Evolutionary conservation across 2,888 invertebrate genomes (phyloP), one percentile per base, ranked within the genome.

Genomic region (Latheticus oryzae): DNA sequence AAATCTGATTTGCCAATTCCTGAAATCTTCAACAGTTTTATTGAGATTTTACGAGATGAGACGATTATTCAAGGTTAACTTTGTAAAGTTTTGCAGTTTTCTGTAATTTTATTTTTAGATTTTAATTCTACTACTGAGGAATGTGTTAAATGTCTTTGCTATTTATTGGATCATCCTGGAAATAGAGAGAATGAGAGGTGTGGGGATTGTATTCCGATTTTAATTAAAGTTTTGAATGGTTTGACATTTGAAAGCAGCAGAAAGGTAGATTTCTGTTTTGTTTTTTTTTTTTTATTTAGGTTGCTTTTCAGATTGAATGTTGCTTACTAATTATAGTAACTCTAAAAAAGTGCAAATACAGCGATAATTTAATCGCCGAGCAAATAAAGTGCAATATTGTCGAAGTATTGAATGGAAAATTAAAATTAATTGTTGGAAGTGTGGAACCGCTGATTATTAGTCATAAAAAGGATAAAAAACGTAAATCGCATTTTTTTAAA

Each of bases 1-100:
- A 69, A 71, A 45, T 76, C 76, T 0, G 78, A 78, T 58, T 53
- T 78, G 40, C 78, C 78, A 0, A 63, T 76, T 7, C 67, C 64
- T 3, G 72, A 73, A 35, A 74, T 77, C 5, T 74, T 69, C 50
- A 62, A 69, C 19, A 70, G 66, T 40, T 69, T 78, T 33, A 65
- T 74, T 3, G 68, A 68, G 35, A 61, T 72, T 15, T 62, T 74
- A 16, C 62, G 68, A 19, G 61, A 69, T 8, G 61, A 69, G 35
- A 60, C 67, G 3, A 57, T 66, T 23, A 56, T 64, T 5, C 60
- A 66, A 59, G 69, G 69, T n/a, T 68, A 60, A 11, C 15, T 7
- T n/a, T n/a, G n/a, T n/a, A n/a, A n/a, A n/a, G n/a, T n/a, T n/a
- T n/a, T n/a, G n/a, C n/a, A n/a, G n/a, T n/a, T n/a, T n/a, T n/a